Evolutionary conservation across 2,888 invertebrate genomes (phyloP), one percentile per base, ranked within the genome.

Genomic region (Acronicta alni): DNA sequence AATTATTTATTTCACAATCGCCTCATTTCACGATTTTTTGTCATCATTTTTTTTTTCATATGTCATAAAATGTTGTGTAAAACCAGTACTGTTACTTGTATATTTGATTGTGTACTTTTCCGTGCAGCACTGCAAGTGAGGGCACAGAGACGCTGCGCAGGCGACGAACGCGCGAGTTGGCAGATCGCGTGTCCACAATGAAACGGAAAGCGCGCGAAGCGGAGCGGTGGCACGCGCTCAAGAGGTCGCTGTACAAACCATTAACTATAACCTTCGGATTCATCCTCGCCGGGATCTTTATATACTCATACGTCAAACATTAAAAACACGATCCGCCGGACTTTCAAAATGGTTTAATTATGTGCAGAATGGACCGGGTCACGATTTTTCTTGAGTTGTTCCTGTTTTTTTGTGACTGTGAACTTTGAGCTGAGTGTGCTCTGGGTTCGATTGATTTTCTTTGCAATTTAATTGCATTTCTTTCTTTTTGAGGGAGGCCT

Each of bases 181-280:
- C 88, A 3, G 90, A 89, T 8, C 89, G 91, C 41, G 87, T 93
- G 15, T 80, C 89, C 4, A 72, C 72, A 67, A 97, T 97, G 95
- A 96, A 96, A 89, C 94, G 96, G 69, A 79, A 96, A 48, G 96
- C 96, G 76, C 95, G 95, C 84, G 95, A 96, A 77, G 95, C 96
- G 56, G 97, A 97, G 90, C 95, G 95, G 67, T 96, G 96, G 96
- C 95, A 96, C 85, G 93, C 95, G 72, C 89, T 96, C 94, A 97
- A 97, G 96, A 97, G 97, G 96, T 97, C 97, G 92, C 95, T 97
- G 91, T 96, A 95, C 93, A 96, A 95, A 94, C 96, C 97, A 84
- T 94, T 97, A 90, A 95, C 96, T 89, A 94, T 97, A 92, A 96
- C 96, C 77, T 92, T 96, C 90, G 96, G 96, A 84, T 94, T 96